Percentiles rank a stretch among this genome's conserved stretches.
Conservation (phyloP, 2,888 invertebrate genomes). For the Clanis bilineata region DNA sequence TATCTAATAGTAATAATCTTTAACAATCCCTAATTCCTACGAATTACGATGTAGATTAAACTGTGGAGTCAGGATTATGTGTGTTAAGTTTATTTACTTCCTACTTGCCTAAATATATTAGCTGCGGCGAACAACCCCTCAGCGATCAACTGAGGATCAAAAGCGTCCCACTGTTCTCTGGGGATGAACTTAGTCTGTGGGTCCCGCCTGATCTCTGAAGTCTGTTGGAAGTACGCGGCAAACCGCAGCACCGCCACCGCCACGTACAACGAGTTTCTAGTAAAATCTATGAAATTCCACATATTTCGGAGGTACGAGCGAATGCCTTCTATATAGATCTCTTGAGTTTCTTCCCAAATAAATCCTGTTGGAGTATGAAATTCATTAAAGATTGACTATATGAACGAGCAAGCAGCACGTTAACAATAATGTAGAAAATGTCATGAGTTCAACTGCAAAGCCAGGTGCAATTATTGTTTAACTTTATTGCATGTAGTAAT, state of each 20-base stretch:
- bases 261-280: conserved; percentile 93
- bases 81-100: no score
- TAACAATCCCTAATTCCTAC: no score
- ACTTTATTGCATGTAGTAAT: no score
- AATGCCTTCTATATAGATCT: conserved; percentile 94
- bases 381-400: no score
- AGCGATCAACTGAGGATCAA: conserved; percentile 96
- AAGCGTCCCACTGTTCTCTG: conserved; percentile 94
- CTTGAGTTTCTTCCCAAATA: conserved; percentile 95
- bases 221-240: conserved; percentile 89
- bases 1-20: no score
- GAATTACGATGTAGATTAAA: no score
- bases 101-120: conserved; percentile 93
- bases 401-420: no score
- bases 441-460: no score
- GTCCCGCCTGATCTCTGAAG: conserved; percentile 85
- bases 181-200: conserved; percentile 88
- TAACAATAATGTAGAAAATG: no score
- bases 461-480: no score
- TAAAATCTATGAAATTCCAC: conserved; percentile 99
- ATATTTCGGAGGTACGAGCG: conserved; percentile 93
- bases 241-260: conserved; percentile 85
- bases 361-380: conserved; percentile 82
- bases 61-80: no score
- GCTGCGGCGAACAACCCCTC: conserved; percentile 97